Base-by-base conservation (phyloP, 2,888 invertebrate genomes). In the Prosapia bicincta region DNA sequence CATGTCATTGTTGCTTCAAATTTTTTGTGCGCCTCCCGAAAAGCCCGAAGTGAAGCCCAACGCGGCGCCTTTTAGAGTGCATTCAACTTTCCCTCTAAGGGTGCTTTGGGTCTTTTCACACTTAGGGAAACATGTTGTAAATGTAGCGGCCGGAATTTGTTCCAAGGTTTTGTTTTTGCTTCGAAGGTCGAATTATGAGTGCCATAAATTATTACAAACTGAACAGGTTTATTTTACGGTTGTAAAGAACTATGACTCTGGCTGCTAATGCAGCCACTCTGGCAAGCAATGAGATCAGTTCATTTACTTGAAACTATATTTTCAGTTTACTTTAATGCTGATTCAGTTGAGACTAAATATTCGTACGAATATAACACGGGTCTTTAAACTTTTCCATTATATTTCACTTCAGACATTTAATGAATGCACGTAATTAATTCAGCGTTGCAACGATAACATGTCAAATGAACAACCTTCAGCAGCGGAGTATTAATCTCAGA, bases 1-100 rank as follows among this genome's bases (percentile, higher is more conserved):
- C 74, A 74, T 69, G 69, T 74, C 68, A 74, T 74, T 74, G 74
- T 74, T 43, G 65, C 69, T 28, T 25, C 43, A 68, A 74, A 69
- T 68, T 74, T 74, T 74, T 74, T 68, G 24, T 68, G 43, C 38
- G 1, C 9, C 30, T 5, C 5, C 26, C n/a, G 24, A 15, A n/a
- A 67, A n/a, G 3, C 54, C 13, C 20, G 20, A 54, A 20, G 54
- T 54, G 20, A n/a, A 54, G 54, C 54, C 54, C 54, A n/a, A 2
- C 2, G 54, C 54, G 54, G 54, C 54, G 20, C 54, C 54, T 54
- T 54, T 54, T 13, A 54, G 3, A 54, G 54, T 54, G 20, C 54
- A 20, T 54, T 54, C 54, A 54, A 54, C 54, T 54, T 9, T 54
- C 20, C 20, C 20, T 3, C 2, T 2, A 9, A 2, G 54, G 54